Evolutionary conservation across 1,140 invertebrate genomes (phyloP).

Genomic region (Zaprionus africanus): DNA sequence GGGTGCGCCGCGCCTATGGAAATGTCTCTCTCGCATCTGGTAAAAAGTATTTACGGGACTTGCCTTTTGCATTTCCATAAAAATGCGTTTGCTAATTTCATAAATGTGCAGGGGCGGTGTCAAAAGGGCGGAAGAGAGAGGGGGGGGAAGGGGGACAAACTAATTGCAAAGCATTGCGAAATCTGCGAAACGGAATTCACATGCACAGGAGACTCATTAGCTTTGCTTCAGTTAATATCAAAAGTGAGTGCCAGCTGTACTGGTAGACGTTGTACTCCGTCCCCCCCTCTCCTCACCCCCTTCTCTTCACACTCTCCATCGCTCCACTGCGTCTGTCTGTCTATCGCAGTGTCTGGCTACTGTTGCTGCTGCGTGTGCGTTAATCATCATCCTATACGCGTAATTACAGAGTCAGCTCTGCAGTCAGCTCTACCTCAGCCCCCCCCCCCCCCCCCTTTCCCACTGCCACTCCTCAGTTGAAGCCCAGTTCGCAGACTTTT

Average conservation of each 20-base stretch:
- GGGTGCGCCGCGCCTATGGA: slow-evolving; percentile 26
- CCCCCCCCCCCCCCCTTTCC: not conserved
- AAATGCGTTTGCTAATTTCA: slow-evolving; percentile 80
- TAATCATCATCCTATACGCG: slow-evolving; percentile 82
- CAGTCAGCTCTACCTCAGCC: not conserved
- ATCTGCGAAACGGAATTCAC: slow-evolving; percentile 38
- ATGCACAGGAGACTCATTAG: slow-evolving; percentile 68
- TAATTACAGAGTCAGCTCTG: slow-evolving; percentile 65
- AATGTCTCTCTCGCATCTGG: slow-evolving; percentile 47
- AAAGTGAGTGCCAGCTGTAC: slow-evolving; percentile 42
- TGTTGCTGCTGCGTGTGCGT: slow-evolving; percentile 61
- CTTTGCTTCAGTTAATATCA: slow-evolving; percentile 69
- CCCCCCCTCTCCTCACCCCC: not conserved
- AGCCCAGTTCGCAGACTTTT: slow-evolving; percentile 13
- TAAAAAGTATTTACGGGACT: slow-evolving; percentile 56
- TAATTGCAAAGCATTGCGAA: slow-evolving; percentile 76
- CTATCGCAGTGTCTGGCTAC: slow-evolving; percentile 22
- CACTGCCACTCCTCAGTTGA: no score
- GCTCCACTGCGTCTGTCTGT: slow-evolving; percentile 17
- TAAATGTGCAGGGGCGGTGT: slow-evolving; percentile 48
- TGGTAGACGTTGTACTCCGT: not conserved
- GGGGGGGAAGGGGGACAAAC: slow-evolving; percentile 42
- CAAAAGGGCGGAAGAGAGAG: not conserved
- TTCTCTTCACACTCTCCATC: not conserved
- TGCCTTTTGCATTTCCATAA: slow-evolving; percentile 65